A percentile compares a stretch with the other conserved stretches of the same genome.
Evolutionary conservation across 2,113 vertebrate genomes (phyloP).

Genomic region (Hoplias malabaricus): DNA sequence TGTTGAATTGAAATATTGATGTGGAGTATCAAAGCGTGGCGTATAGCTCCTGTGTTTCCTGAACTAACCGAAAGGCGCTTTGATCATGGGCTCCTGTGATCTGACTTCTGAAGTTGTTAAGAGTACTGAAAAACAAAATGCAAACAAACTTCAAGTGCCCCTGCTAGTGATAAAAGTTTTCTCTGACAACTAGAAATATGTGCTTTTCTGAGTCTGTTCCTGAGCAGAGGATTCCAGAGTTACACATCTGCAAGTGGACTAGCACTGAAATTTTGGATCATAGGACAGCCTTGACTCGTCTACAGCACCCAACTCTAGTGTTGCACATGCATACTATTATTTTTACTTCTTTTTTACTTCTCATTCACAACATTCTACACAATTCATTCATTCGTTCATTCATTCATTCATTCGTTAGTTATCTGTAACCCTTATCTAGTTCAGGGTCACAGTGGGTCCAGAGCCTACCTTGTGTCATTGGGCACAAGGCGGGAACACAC

Average conservation of each 20-base stretch:
- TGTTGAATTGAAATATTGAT: slow-evolving; percentile 86
- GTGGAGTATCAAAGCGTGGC: slow-evolving; percentile 81
- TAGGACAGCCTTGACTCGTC: not conserved
- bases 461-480: too few relatives aligned
- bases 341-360: too few relatives aligned
- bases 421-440: too few relatives aligned
- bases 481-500: too few relatives aligned
- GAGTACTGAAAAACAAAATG: slow-evolving; percentile 82
- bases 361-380: too few relatives aligned
- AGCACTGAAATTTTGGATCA: not conserved
- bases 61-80: slow-evolving; percentile 80
- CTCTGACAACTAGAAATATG: slow-evolving; percentile 72
- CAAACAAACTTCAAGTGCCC: slow-evolving; percentile 84
- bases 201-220: slow-evolving; percentile 63
- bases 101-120: slow-evolving; percentile 85
- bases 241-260: slow-evolving; percentile 66
- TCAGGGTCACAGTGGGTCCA: too few relatives aligned
- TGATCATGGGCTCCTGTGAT: slow-evolving; percentile 82
- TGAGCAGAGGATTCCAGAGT: slow-evolving; percentile 63
- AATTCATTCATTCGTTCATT: too few relatives aligned
- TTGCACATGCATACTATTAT: not conserved
- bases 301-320: not conserved
- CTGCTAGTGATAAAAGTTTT: slow-evolving; percentile 81
- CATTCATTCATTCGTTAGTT: too few relatives aligned
- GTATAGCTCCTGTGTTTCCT: slow-evolving; percentile 81